Conservation (phyloP, 2,113 vertebrate genomes). For the Psammodynastes pulverulentus region DNA sequence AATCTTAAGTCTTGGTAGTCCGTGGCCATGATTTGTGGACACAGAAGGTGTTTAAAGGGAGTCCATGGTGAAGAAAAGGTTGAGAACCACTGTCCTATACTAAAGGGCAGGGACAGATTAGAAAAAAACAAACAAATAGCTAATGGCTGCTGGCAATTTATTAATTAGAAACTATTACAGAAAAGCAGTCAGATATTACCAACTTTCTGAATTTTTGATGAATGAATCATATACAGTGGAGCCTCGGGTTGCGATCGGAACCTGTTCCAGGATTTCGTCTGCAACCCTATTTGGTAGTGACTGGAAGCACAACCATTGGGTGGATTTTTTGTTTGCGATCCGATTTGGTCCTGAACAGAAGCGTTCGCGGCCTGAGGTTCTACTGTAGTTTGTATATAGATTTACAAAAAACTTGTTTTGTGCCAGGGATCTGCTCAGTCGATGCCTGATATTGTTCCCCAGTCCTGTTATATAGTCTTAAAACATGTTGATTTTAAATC, state of each 20-base stretch:
- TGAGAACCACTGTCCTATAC: neutral
- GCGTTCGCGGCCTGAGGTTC: no score
- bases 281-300: no score
- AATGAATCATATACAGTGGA: constrained; percentile 45
- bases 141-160: constrained; percentile 48
- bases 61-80: neutral
- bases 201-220: constrained; percentile 37
- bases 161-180: constrained; percentile 55
- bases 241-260: no score
- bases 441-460: constrained; percentile 38
- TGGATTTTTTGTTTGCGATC: no score
- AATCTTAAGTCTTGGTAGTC: neutral
- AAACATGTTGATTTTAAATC: constrained; percentile 49
- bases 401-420: constrained; percentile 61
- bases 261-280: no score
- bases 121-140: neutral
- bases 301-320: no score
- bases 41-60: neutral
- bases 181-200: constrained; percentile 43
- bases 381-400: constrained; percentile 27
- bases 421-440: constrained; percentile 59
- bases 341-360: no score
- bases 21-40: neutral
- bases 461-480: constrained; percentile 50
- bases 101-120: neutral